Evolutionary conservation across 2,113 vertebrate species (phyloP).

Genomic region (Herpailurus yagouaroundi): DNA sequence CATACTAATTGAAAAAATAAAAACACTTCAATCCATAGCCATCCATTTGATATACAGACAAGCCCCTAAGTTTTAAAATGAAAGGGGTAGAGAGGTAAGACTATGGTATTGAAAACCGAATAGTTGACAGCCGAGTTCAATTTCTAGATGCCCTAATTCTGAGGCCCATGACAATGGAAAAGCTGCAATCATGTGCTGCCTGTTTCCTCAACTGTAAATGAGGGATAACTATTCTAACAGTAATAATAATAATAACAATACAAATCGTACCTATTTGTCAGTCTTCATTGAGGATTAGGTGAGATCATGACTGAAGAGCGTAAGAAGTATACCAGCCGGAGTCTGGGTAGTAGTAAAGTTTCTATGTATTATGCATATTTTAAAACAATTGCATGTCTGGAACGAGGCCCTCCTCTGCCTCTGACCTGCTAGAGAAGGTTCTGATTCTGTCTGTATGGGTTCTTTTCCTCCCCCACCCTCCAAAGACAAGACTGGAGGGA

Average conservation of each 20-base stretch:
- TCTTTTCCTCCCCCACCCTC: not conserved
- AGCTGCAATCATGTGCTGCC: not conserved
- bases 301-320: not conserved
- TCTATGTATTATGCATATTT: not conserved
- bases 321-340: not conserved
- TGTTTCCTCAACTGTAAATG: not conserved
- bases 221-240: not conserved
- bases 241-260: not conserved
- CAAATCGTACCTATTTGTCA: not conserved
- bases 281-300: not conserved
- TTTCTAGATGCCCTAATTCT: not conserved
- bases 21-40: not conserved
- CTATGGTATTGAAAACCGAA: not conserved
- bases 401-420: not conserved
- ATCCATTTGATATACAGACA: not conserved
- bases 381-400: not conserved
- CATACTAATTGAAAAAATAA: not conserved
- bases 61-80: not conserved
- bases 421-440: not conserved
- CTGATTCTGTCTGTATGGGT: not conserved
- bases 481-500: not conserved
- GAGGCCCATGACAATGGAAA: not conserved
- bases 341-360: not conserved
- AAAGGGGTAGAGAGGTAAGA: not conserved
- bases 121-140: not conserved